phyloP scores from a whole-genome alignment of 2,113 vertebrate species.

The Eclectus roratus region DNA sequence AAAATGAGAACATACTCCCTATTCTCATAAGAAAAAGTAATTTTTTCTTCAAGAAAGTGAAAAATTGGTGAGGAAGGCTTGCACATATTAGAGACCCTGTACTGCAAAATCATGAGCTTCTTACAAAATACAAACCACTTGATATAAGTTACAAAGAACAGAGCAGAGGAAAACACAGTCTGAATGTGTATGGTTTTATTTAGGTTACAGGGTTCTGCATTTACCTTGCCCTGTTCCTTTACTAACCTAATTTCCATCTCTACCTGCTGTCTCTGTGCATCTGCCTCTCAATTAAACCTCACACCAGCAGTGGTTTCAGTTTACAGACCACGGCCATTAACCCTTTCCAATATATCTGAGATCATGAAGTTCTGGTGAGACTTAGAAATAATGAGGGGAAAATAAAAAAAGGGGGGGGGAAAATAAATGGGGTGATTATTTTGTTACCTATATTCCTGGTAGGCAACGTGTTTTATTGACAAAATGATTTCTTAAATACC shows the following conservation, averaged over 20 bases:
- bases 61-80: neutral
- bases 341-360: neutral
- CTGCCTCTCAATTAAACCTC: slow-evolving; percentile 27
- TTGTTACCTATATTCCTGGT: neutral
- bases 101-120: neutral
- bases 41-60: neutral
- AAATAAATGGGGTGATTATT: neutral
- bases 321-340: neutral
- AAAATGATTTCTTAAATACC: neutral
- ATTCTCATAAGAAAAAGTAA: neutral
- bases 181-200: neutral
- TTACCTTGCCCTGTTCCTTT: slow-evolving; percentile 14
- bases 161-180: neutral
- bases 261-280: slow-evolving; percentile 27
- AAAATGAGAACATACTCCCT: neutral
- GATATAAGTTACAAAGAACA: neutral
- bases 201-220: neutral
- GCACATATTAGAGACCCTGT: neutral
- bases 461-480: neutral
- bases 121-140: neutral
- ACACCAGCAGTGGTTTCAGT: neutral
- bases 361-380: neutral
- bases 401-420: neutral
- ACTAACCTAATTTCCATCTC: slow-evolving; percentile 14
- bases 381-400: neutral